Evolutionary conservation across 2,797 vertebrate genomes (phyloP), one percentile per base, ranked within the genome.

Genomic region (Sebastes itinus): DNA sequence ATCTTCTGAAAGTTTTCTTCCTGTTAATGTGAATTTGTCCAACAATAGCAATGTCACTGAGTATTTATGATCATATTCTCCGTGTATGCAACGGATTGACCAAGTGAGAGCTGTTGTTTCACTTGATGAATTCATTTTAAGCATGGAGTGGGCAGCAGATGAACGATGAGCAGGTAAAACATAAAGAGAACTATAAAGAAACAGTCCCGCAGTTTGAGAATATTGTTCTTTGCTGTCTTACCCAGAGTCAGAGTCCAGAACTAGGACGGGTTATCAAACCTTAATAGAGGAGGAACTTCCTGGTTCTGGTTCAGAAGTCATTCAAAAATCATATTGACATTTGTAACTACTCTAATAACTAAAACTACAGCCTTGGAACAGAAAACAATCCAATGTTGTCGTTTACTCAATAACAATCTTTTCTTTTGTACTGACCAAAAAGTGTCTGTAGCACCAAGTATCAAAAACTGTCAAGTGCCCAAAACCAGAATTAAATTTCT

Each of bases 361-460:
- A 46, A 7, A 49, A 52, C 7, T 12, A 30, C 6, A 66, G 38
- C 64, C 42, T 9, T 13, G 6, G 13, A 7, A 18, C 25, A 27
- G 56, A 59, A 59, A 42, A 65, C 23, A 18, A 65, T 23, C 62
- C 3, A 64, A 0, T 6, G 22, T 23, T 3, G 2, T 42, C 0
- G 23, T 46, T 20, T 35, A 10, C 0, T 42, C n/a, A 5, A 63
- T 28, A 38, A 28, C 28, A 28, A 28, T 28, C 22, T 14, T 23
- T 35, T 23, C 2, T 23, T 38, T 42, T 16, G 4, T 12, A 30
- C n/a, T 0, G n/a, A 33, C 23, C 23, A 0, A 4, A 58, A 25
- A 58, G 12, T 25, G 23, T 56, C 12, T 22, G 52, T 22, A 12
- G 52, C n/a, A 55, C 52, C 52, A 12, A 55, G 6, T 4, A 63